Evolutionary conservation across 2,797 vertebrate species (phyloP).

Genomic region (Acanthiza pusilla): DNA sequence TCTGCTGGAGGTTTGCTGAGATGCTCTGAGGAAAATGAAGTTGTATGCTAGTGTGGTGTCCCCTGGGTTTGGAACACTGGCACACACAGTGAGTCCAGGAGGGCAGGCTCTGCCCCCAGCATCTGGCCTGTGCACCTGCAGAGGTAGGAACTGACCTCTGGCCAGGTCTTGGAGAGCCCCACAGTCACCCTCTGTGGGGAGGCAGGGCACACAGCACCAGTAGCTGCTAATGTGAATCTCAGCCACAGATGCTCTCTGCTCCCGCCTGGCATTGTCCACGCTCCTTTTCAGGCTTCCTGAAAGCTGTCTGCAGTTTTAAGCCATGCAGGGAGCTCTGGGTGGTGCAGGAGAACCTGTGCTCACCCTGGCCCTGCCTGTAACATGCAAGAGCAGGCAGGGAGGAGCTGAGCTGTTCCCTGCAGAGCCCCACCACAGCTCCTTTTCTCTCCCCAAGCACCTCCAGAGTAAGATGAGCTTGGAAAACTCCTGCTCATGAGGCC

Average conservation of each 20-base stretch:
- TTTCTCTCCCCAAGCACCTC: neutral
- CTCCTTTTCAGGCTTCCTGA: neutral
- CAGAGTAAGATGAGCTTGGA: neutral
- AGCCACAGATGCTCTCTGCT: neutral
- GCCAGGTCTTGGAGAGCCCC: neutral
- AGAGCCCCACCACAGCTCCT: fast-evolving
- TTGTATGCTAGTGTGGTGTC: no score
- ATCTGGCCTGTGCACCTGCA: fast-evolving
- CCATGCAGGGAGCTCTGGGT: neutral
- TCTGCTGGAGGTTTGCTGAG: neutral
- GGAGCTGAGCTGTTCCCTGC: neutral
- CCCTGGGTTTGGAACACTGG: fast-evolving
- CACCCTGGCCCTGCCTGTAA: neutral
- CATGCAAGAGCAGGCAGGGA: neutral
- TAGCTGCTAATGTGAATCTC: fast-evolving
- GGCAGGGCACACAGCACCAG: neutral
- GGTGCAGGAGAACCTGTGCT: neutral
- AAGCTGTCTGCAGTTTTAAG: neutral
- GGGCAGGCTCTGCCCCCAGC: neutral
- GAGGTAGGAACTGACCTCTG: neutral
- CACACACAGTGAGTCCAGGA: neutral
- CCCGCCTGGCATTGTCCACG: fast-evolving
- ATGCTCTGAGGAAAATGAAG: neutral
- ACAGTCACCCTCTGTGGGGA: neutral
- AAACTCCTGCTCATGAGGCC: neutral